phyloP scores from a whole-genome alignment of 2,888 invertebrate genomes.

The Gortyna flavago region DNA sequence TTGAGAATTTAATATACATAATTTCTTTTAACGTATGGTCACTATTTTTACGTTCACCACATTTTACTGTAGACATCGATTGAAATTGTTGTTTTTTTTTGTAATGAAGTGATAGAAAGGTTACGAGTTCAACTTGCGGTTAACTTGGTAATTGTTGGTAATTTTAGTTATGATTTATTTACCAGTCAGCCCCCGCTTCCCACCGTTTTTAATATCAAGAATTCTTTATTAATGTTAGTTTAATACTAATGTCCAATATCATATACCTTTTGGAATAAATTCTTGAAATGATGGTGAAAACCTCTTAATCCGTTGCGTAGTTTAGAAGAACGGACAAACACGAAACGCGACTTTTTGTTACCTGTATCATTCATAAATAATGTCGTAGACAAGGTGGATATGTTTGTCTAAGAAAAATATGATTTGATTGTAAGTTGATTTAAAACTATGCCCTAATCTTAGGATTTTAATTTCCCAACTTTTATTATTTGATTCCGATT shows the following conservation, averaged over 20 bases:
- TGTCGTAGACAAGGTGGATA: neutral
- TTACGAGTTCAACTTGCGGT: constrained; percentile 26
- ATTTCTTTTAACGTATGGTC: constrained; percentile 84
- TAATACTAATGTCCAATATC: too few species aligned
- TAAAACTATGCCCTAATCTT: neutral
- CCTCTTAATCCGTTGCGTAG: too few species aligned
- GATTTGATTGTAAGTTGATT: neutral
- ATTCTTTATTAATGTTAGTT: neutral
- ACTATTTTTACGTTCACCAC: constrained; percentile 42
- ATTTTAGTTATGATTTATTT: neutral
- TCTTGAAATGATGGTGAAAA: too few species aligned
- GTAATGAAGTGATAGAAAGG: constrained; percentile 1
- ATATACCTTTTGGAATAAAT: too few species aligned
- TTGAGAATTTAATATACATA: constrained; percentile 87
- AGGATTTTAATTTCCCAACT: neutral
- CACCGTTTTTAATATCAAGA: neutral
- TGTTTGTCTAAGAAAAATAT: neutral
- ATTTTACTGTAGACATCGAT: constrained; percentile 46
- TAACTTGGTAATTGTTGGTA: neutral
- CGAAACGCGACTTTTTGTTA: too few species aligned
- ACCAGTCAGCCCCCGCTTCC: neutral
- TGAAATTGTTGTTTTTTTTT: constrained; percentile 8
- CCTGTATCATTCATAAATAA: neutral
- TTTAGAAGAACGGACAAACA: too few species aligned
- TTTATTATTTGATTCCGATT: too few species aligned